A percentile compares a stretch with the other conserved stretches of the same genome.
Conservation (phyloP, 2,113 vertebrate genomes). For the Rhea americana region DNA sequence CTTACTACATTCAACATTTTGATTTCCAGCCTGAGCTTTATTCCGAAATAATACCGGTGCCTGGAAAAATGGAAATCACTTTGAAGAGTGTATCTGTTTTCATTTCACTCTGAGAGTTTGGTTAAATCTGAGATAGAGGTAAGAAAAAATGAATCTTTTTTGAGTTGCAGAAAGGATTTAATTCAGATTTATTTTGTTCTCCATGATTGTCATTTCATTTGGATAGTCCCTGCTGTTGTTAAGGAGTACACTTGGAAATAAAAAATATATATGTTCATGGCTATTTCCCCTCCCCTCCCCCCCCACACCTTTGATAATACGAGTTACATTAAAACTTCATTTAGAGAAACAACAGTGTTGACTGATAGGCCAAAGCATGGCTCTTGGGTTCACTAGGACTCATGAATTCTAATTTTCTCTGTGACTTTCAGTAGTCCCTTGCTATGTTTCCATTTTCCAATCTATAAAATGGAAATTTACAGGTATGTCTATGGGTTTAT, state of each 20-base stretch:
- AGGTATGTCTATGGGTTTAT: not conserved
- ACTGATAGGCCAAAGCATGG: not conserved
- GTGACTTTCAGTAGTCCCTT: not conserved
- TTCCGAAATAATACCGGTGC: not conserved
- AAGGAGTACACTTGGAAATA: not conserved
- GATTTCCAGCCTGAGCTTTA: not conserved
- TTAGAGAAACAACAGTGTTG: not conserved
- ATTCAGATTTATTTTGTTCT: not conserved
- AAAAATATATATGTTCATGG: accelerated
- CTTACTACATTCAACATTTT: not conserved
- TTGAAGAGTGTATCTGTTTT: not conserved
- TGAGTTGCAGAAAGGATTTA: not conserved
- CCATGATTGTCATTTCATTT: not conserved
- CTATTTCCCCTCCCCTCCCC: not conserved
- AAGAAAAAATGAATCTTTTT: not conserved
- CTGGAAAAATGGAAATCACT: not conserved
- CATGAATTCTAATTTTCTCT: not conserved
- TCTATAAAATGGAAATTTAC: not conserved
- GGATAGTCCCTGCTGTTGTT: not conserved
- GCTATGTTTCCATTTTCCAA: not conserved
- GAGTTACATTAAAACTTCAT: not conserved
- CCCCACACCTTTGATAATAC: not conserved
- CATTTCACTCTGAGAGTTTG: not conserved
- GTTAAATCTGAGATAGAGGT: not conserved
- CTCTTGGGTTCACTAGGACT: not conserved